phyloP scores from a whole-genome alignment of 2,113 vertebrate genomes.

The Neotoma lepida region DNA sequence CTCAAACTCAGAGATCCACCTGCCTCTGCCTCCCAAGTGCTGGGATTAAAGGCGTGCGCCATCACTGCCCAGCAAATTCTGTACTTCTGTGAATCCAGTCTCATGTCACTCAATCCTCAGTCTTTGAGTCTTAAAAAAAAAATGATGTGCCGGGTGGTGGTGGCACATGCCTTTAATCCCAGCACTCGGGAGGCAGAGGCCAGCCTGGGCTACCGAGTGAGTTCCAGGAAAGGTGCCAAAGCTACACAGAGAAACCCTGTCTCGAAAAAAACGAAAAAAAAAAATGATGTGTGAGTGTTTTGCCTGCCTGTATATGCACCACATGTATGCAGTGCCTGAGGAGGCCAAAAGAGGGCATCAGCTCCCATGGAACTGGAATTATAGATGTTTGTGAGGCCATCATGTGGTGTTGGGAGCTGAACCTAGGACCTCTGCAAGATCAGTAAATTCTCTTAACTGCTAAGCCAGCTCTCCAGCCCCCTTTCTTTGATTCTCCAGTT shows the following conservation, averaged over 20 bases:
- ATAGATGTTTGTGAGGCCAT: not conserved
- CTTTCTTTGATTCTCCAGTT: not conserved
- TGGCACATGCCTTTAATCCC: no score
- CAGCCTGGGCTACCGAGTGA: no score
- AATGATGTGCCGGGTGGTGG: no score
- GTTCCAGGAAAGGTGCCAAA: no score
- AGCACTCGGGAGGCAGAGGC: no score
- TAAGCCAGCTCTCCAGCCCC: not conserved
- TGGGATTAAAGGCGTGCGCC: not conserved
- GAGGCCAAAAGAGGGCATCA: no score
- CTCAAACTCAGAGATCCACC: not conserved
- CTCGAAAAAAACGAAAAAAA: no score
- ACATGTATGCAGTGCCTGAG: not conserved
- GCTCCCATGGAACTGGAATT: not conserved
- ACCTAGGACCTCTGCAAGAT: not conserved
- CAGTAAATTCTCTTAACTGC: not conserved
- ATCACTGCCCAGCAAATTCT: not conserved
- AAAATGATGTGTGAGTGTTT: not conserved
- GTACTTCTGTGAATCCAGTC: not conserved
- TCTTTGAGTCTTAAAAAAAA: slow-evolving; percentile 14
- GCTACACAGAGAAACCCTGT: no score
- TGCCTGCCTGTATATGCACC: no score
- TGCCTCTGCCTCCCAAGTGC: not conserved
- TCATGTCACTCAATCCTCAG: not conserved
- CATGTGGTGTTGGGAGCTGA: not conserved